phyloP scores from a whole-genome alignment of 2,113 vertebrate genomes.

The Psammodynastes pulverulentus region DNA sequence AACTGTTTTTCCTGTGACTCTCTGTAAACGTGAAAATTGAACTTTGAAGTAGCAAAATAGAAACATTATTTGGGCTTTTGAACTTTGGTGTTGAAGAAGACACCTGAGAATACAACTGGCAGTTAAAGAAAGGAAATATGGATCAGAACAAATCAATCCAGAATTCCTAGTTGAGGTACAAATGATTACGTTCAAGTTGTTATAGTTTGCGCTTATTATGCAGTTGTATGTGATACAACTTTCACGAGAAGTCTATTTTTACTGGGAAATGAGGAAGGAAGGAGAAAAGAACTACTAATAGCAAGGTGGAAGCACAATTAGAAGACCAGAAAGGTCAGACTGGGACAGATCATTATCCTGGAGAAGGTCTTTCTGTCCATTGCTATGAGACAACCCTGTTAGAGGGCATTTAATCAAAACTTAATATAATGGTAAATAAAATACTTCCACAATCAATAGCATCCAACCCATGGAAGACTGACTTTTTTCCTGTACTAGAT shows the following conservation, averaged over 20 bases:
- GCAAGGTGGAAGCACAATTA: not conserved
- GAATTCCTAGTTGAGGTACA: not conserved
- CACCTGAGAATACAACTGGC: not conserved
- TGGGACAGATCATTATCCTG: not conserved
- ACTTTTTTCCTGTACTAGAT: constrained; percentile 28
- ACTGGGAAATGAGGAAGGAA: not conserved
- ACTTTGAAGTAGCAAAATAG: not conserved
- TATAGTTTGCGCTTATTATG: not conserved
- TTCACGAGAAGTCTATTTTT: not conserved
- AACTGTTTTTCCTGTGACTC: not conserved
- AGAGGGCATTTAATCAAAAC: not conserved
- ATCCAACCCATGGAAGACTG: constrained; percentile 30
- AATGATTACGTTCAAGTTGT: not conserved
- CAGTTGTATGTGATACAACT: not conserved
- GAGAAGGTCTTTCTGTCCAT: not conserved
- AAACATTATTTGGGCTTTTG: not conserved
- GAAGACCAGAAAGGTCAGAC: not conserved
- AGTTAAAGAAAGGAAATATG: not conserved
- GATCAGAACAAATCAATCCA: not conserved
- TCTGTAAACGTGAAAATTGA: not conserved
- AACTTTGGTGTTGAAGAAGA: not conserved
- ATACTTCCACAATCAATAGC: not conserved
- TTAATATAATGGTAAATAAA: constrained; percentile 16
- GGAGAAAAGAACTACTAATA: not conserved
- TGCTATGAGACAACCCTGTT: not conserved